Base-by-base conservation (phyloP, 37 sponge, comb jelly and placozoan species). In the Cladorhizidae sp. region DNA sequence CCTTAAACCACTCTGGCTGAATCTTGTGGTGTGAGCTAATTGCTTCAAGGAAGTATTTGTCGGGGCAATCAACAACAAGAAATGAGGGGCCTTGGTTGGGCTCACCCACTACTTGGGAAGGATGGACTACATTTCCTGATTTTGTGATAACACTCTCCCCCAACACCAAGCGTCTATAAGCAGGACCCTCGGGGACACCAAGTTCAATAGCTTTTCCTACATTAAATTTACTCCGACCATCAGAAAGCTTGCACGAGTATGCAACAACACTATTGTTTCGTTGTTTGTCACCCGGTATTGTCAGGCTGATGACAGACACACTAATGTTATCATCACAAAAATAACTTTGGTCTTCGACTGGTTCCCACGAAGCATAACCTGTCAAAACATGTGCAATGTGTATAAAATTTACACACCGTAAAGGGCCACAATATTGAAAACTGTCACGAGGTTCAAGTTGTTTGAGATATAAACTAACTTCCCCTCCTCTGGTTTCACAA, bases 1-100 rank as follows among this genome's bases (percentile, higher is more conserved):
- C 33, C 9, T 32, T 6, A 40, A 73, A 86, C 33, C 31, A 21
- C 40, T 63, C 82, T 3, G 57, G 58, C 40, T 67, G 69, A 1
- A 91, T 57, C 1, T 42, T 8, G 0, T 73, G 71, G 40, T 82
- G 33, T 40, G 55, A 20, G 32, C 67, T 49, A 9, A 88, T 18
- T 6, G 78, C 43, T 0, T 57, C 23, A 41, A 88, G 12, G 33
- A 67, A 78, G 0, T 57, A 21, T 31, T 62, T 45, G 68, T 67
- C 25, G 17, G 92, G 92, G 58, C 92, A 91, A 7, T 91, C 92
- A 5, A 91, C 8, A 0, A 91, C 76, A 17, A 95, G 20, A 54
- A 93, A 90, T 15, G 36, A 41, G 21, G 93, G 86, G 3, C 96
- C 93, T 37, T 52, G 43, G 11, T 14, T 37, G 29, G 82, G 17